Evolutionary conservation across 1,140 invertebrate genomes (phyloP), one percentile per base, ranked within the genome.

Genomic region (Agrilus planipennis): DNA sequence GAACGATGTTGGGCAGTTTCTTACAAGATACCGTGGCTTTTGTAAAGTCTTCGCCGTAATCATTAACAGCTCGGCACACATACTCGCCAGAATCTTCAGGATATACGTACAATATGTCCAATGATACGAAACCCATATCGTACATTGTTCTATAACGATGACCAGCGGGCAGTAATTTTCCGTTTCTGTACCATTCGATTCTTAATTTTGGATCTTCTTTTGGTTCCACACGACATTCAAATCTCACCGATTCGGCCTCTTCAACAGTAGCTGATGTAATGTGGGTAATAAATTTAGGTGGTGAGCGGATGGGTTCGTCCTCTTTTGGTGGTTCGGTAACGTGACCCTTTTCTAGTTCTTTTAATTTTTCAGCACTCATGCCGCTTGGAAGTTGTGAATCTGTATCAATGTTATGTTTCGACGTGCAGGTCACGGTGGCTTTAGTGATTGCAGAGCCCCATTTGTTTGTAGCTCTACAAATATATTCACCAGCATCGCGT

Each of bases 31-130:
- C 72, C 1, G 77, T 83, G 23, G 82, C 84, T 62, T 72, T 82
- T 2, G 89, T 92, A 17, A 77, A 79, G 54, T 89, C 89, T 72
- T 91, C 84, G 19, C 89, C 89, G 39, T 83, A 75, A 37, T 89
- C 79, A 57, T 92, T 93, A 22, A 84, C 72, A 38, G 89, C 89
- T 42, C 83, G 73, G 53, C 89, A 92, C 6, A 85, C 73, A 51
- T 95, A 95, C 70, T 93, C 89, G 30, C 89, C 89, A n/a, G 83
- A 86, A 64, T 93, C 89, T 66, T 93, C 89, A 32, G 84, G 72
- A 61, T 93, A 92, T 0, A 90, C 86, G 57, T 92, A 92, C 10
- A 93, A 65, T 55, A 97, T 91, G 51, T 95, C 89, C 54, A 97
- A 73, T 2, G 88, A 84, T 3, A 95, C 90, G 58, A 88, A 94